These are phyloP conservation scores for Anarrhichthys ocellatus DNA, from an alignment of 2,113 vertebrate species.

Conservation along the genomic window DNA sequence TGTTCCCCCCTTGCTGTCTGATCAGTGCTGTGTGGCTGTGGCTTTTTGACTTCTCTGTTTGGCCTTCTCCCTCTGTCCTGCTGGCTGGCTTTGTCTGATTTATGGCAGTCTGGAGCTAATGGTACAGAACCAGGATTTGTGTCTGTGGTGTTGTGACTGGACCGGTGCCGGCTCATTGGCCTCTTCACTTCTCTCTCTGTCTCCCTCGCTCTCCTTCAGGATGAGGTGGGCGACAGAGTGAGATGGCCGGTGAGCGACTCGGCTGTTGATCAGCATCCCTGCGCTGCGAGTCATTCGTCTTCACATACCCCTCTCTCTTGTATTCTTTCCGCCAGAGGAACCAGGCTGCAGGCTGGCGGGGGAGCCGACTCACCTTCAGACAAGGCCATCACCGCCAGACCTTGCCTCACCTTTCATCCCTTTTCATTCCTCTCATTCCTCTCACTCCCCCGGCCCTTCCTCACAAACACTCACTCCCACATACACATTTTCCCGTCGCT, in stretches of 20 bases:
- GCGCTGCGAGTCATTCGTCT: conserved; percentile 64
- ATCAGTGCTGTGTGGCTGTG: conserved; percentile 46
- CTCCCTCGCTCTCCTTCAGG: conserved; percentile 39
- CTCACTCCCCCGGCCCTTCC: conserved; percentile 34
- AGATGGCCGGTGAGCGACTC: conserved; percentile 59
- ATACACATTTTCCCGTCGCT: conserved; percentile 10
- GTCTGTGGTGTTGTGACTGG: conserved; percentile 78
- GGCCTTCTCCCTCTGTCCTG: conserved; percentile 58
- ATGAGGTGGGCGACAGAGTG: conserved; percentile 54
- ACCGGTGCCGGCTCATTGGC: conserved; percentile 77
- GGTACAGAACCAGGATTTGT: conserved; percentile 80
- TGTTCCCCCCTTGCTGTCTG: conserved; percentile 52
- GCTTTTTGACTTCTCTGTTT: conserved; percentile 69
- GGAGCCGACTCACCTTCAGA: conserved; percentile 81
- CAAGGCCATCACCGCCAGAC: conserved; percentile 73
- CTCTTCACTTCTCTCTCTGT: conserved; percentile 45
- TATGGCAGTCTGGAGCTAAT: conserved; percentile 78
- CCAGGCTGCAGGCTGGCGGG: conserved; percentile 52
- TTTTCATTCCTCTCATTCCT: conserved; percentile 50
- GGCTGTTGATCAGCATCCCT: conserved; percentile 64
- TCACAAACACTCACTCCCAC: background rate
- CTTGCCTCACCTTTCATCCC: conserved; percentile 61
- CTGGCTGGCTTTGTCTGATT: conserved; percentile 69
- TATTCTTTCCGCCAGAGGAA: conserved; percentile 62
- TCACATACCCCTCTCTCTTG: conserved; percentile 23